Conservation (phyloP, 2,888 invertebrate species). For the Archips xylosteana region DNA sequence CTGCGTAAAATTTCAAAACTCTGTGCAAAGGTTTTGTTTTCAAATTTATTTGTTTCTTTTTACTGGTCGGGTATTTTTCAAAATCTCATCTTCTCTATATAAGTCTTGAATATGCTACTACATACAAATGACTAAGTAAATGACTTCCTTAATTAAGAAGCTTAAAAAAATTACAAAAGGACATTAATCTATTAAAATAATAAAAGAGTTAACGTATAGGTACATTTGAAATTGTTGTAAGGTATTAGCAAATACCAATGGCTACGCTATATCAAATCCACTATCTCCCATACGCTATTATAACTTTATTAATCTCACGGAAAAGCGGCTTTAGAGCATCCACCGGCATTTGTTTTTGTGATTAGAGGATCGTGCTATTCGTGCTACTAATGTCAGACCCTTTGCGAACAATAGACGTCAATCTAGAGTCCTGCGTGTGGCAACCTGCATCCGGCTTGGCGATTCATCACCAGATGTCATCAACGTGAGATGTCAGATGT, state of each 20-base stretch:
- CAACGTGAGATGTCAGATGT: not conserved
- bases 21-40: no score
- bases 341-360: conserved; percentile 4
- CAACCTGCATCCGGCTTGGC: conserved; percentile 3
- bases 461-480: not conserved
- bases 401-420: not conserved
- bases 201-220: no score
- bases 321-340: conserved; percentile 18
- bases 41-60: no score
- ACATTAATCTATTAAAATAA: no score
- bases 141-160: no score
- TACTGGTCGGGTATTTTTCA: no score
- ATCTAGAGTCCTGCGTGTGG: not conserved
- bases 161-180: no score
- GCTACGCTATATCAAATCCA: not conserved
- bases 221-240: no score
- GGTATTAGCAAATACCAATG: not conserved
- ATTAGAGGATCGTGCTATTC: not conserved
- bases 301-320: conserved; percentile 1
- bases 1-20: no score
- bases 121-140: no score
- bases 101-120: no score
- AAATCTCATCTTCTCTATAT: no score
- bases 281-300: not conserved
- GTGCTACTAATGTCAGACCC: not conserved